phyloP scores from a whole-genome alignment of 2,797 vertebrate species.

The Lutjanus campechanus region DNA sequence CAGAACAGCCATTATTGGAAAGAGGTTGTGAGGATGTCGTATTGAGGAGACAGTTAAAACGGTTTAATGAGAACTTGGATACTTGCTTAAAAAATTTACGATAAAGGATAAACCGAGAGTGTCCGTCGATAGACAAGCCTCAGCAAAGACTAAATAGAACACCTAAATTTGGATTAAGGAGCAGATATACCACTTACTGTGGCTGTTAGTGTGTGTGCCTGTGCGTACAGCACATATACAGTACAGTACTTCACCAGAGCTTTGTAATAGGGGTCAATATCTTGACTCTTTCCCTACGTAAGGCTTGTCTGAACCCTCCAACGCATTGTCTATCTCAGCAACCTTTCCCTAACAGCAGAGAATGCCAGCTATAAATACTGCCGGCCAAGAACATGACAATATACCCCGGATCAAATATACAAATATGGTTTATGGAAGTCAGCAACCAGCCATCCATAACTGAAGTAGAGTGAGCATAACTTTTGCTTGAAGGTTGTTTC shows the following conservation, averaged over 20 bases:
- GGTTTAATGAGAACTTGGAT: conserved; percentile 81
- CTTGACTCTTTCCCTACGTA: conserved; percentile 59
- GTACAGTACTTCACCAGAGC: conserved; percentile 31
- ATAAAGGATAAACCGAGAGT: conserved; percentile 70
- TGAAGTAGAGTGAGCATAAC: conserved; percentile 74
- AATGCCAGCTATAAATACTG: conserved; percentile 80
- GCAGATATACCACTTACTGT: conserved; percentile 31
- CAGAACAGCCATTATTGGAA: conserved; percentile 78
- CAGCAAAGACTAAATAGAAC: conserved; percentile 72
- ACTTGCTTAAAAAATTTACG: conserved; percentile 79
- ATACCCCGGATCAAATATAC: conserved; percentile 81
- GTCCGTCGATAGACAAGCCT: conserved; percentile 66
- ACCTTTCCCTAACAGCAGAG: conserved; percentile 78
- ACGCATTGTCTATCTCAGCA: conserved; percentile 76
- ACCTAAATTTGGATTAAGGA: conserved; percentile 79
- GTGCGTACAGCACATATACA: conserved; percentile 26
- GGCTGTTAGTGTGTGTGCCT: conserved; percentile 27
- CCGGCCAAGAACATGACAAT: conserved; percentile 63
- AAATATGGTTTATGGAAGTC: conserved; percentile 82
- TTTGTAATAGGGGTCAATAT: conserved; percentile 67
- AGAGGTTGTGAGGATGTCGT: conserved; percentile 73
- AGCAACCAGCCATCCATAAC: conserved; percentile 72
- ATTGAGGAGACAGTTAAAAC: conserved; percentile 77
- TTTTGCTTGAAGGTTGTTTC: conserved; percentile 82
- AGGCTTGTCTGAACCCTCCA: conserved; percentile 68